Percentiles rank a stretch among this genome's conserved stretches.
Conservation (phyloP, 1,140 invertebrate genomes). For the Propsilocerus akamusi region DNA sequence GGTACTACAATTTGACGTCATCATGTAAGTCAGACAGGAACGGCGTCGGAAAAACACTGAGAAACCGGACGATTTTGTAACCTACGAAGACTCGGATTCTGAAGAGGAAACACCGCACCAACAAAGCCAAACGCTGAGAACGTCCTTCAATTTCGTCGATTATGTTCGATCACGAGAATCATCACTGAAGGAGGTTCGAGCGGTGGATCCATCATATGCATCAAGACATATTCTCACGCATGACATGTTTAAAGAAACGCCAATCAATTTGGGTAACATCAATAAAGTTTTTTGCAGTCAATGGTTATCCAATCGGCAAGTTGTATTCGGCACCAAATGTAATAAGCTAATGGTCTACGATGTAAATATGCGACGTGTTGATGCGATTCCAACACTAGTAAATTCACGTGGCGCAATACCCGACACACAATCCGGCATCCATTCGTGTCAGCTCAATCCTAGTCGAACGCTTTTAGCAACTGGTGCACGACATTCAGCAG, state of each 20-base stretch:
- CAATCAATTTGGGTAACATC: constrained; percentile 63
- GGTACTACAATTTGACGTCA: constrained; percentile 20
- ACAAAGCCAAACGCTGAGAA: constrained; percentile 49
- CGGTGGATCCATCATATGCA: constrained; percentile 56
- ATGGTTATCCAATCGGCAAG: constrained; percentile 86
- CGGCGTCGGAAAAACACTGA: constrained; percentile 55
- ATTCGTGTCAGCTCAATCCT: constrained; percentile 88
- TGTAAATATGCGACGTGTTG: constrained; percentile 53
- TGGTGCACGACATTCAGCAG: constrained; percentile 77
- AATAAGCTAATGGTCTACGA: constrained; percentile 85
- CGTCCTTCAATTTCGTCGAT: constrained; percentile 72
- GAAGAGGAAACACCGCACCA: constrained; percentile 54
- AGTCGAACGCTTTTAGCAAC: constrained; percentile 79
- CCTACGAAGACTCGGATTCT: constrained; percentile 69
- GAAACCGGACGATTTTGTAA: constrained; percentile 75
- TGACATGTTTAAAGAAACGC: constrained; percentile 71
- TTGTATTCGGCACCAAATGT: constrained; percentile 92
- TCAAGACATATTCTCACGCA: constrained; percentile 72
- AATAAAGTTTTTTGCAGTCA: constrained; percentile 95
- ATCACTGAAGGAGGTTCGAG: constrained; percentile 46
- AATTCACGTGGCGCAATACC: constrained; percentile 27
- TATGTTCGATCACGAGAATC: constrained; percentile 59
- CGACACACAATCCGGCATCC: constrained; percentile 72
- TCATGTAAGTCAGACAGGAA: constrained; percentile 44
- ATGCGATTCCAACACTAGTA: constrained; percentile 68